Evolutionary conservation across 1,140 invertebrate species (phyloP), one percentile per base, ranked within the genome.

Genomic region (Agrilus planipennis): DNA sequence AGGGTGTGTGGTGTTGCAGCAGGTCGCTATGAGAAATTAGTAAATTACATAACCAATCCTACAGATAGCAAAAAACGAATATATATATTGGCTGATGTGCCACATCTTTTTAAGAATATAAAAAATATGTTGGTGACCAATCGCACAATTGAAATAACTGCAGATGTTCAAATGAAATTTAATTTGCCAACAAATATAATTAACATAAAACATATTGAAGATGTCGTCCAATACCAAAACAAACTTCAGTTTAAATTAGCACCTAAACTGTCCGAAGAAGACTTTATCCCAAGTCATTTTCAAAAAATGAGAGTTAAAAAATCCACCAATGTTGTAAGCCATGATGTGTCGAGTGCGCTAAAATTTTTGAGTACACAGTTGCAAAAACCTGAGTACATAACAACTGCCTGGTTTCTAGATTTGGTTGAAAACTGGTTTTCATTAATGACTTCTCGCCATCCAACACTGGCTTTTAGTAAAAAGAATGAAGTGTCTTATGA

Each of bases 361-460:
- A 41, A 42, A 34, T 41, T 36, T 45, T 2, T 45, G 4, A 11
- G 29, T 2, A 19, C 32, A 17, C 37, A 39, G 28, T 19, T 34
- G 18, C 27, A 40, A 1, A 31, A 41, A 40, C 43, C 41, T 11
- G 34, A 36, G 12, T 45, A 45, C 34, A 16, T 39, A 19, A 45
- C 43, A 2, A 40, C 43, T 19, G 37, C 43, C n/a, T 45, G 43
- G 43, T 45, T 45, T 34, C 2, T 45, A 19, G 35, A 44, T 29
- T 15, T 28, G 11, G 31, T 41, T 12, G 38, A 45, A 29, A 34
- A 30, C 20, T 45, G 44, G 38, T 45, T 45, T 30, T 35, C 4
- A 16, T 17, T 41, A 4, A 45, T 45, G 39, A 41, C 44, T 2
- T 45, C 44, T 9, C 18, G 44, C 3, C 15, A 34, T 28, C 32